A percentile compares a stretch with the other conserved stretches of the same genome.
phyloP scores from a whole-genome alignment of 2,888 invertebrate species.

The Glyphotaelius pellucidus region DNA sequence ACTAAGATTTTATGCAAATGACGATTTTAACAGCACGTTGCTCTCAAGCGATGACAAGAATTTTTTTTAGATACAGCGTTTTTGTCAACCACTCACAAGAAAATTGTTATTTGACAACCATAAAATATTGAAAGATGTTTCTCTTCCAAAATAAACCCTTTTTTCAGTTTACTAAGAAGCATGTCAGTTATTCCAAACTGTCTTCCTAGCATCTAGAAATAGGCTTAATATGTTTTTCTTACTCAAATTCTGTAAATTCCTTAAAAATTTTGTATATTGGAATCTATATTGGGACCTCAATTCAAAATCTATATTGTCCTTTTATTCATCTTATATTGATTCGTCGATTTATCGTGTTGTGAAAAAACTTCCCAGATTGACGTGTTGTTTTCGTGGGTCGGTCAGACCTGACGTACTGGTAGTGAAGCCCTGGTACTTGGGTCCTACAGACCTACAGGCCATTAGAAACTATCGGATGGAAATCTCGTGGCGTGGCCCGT shows the following conservation, averaged over 20 bases:
- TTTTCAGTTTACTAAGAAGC: not conserved
- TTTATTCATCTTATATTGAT: not conserved
- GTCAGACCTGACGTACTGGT: not conserved
- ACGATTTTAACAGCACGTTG: not conserved
- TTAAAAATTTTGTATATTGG: not conserved
- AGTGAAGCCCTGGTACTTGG: not conserved
- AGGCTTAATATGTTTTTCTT: not conserved
- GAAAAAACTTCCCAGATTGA: not conserved
- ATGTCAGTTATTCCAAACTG: not conserved
- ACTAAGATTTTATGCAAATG: not conserved
- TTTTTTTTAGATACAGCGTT: not conserved
- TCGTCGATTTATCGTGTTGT: not conserved
- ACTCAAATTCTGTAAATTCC: not conserved
- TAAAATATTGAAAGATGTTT: not conserved
- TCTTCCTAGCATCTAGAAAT: not conserved
- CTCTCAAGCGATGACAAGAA: not conserved
- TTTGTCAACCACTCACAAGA: not conserved
- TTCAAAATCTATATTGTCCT: not conserved
- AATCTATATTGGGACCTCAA: not conserved
- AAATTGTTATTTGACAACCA: not conserved
- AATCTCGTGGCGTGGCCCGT: constrained; percentile 53
- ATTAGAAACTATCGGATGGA: constrained; percentile 63
- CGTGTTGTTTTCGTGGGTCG: constrained; percentile 47
- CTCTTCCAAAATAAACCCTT: not conserved
- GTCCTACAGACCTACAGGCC: constrained; percentile 35